A percentile compares a stretch with the other conserved stretches of the same genome.
Conservation (phyloP, 2,888 invertebrate genomes). For the Drosophila mercatorum region DNA sequence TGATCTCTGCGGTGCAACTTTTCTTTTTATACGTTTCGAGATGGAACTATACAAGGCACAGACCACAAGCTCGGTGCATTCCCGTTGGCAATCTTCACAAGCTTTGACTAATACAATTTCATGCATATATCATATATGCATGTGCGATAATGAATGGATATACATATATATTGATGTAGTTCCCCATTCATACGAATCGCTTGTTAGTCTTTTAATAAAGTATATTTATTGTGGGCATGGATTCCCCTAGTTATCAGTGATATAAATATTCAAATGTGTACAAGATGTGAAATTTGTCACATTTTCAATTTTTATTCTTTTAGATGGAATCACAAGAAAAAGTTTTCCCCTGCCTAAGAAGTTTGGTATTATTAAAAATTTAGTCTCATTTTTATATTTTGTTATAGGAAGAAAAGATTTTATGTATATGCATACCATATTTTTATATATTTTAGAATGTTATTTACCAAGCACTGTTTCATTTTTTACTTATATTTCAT, state of each 20-base stretch:
- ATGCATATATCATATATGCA: neutral
- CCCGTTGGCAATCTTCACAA: constrained; percentile 21
- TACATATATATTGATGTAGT: constrained; percentile 17
- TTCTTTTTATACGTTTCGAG: constrained; percentile 29
- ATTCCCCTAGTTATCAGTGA: constrained; percentile 3
- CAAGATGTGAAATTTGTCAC: neutral
- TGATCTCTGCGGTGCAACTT: neutral
- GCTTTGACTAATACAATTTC: constrained; percentile 22
- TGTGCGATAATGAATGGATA: neutral
- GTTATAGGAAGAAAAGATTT: neutral
- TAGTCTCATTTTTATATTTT: neutral
- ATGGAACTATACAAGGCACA: neutral
- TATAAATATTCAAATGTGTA: neutral
- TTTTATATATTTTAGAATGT: neutral
- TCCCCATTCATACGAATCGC: constrained; percentile 25
- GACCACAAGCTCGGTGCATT: constrained; percentile 34
- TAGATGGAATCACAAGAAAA: neutral
- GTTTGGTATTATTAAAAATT: neutral
- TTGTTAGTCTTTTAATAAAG: neutral
- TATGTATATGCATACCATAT: neutral
- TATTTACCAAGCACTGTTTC: neutral
- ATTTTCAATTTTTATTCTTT: neutral
- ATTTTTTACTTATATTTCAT: too few relatives aligned
- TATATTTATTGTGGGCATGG: neutral
- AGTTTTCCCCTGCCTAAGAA: neutral